A percentile compares a stretch with the other conserved stretches of the same genome.
Conservation (phyloP, 2,113 vertebrate species). For the Tetraodon nigroviridis region DNA sequence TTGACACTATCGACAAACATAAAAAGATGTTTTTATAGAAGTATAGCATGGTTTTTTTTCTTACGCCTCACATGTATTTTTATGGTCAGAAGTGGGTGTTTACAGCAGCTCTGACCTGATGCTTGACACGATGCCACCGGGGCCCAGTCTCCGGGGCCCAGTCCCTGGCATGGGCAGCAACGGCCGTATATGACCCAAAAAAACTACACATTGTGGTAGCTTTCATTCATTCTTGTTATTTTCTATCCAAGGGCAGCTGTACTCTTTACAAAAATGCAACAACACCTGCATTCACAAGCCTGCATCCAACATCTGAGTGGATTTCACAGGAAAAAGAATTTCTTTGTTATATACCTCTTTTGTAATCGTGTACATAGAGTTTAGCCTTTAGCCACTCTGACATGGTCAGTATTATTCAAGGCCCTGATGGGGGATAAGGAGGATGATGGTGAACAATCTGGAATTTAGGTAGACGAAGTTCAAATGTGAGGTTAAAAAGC, state of each 20-base stretch:
- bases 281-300: neutral
- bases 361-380: constrained; percentile 41
- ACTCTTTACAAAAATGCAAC: constrained; percentile 1
- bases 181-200: constrained; percentile 11
- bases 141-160: constrained; percentile 34
- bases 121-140: constrained; percentile 44
- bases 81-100: constrained; percentile 14
- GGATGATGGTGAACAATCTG: neutral
- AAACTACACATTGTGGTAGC: constrained; percentile 15
- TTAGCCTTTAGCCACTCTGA: constrained; percentile 36
- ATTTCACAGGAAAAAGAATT: no score
- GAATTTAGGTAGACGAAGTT: neutral
- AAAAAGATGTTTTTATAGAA: constrained; percentile 39
- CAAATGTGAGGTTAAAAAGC: no score
- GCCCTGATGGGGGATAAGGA: constrained; percentile 19
- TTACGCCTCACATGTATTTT: constrained; percentile 21
- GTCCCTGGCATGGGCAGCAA: constrained; percentile 42
- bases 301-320: neutral
- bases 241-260: constrained; percentile 19
- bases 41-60: constrained; percentile 33
- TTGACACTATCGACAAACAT: constrained; percentile 27
- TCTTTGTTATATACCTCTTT: no score
- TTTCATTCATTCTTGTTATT: constrained; percentile 24
- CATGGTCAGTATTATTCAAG: constrained; percentile 44
- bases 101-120: constrained; percentile 4